A percentile compares a stretch with the other conserved stretches of the same genome.
Conservation (phyloP, 1,140 invertebrate genomes). For the Listronotus oregonensis region DNA sequence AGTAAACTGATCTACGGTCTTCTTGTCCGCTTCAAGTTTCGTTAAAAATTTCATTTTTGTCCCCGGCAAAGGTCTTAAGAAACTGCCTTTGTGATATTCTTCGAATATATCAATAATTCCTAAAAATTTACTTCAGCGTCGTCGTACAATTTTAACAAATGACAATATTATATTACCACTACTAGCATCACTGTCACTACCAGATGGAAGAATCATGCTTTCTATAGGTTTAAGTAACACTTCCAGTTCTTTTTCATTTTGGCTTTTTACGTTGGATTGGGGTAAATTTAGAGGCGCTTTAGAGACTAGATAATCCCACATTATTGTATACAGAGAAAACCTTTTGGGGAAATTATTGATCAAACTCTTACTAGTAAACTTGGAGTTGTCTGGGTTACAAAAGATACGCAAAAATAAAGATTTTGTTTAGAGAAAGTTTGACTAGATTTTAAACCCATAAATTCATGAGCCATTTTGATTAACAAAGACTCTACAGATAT, state of each 20-base stretch:
- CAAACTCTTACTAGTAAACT: too few relatives aligned
- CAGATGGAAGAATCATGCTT: slow-evolving; percentile 23
- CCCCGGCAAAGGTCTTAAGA: slow-evolving; percentile 26
- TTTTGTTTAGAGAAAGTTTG: too few relatives aligned
- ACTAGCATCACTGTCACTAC: slow-evolving; percentile 32
- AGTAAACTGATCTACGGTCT: slow-evolving; percentile 42
- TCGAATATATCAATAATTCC: slow-evolving; percentile 43
- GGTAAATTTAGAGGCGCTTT: slow-evolving; percentile 11
- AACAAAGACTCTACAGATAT: too few relatives aligned
- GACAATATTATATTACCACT: slow-evolving; percentile 19
- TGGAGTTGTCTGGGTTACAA: too few relatives aligned
- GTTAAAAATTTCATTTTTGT: slow-evolving; percentile 33
- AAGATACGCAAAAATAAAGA: too few relatives aligned
- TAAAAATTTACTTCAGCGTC: background rate
- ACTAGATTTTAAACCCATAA: too few relatives aligned
- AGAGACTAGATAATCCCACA: too few relatives aligned
- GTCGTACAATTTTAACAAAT: too few relatives aligned
- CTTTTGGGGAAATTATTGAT: too few relatives aligned
- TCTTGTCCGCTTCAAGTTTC: slow-evolving; percentile 42
- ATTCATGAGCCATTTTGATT: too few relatives aligned
- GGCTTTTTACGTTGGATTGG: background rate
- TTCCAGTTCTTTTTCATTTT: slow-evolving; percentile 22
- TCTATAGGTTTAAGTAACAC: slow-evolving; percentile 35
- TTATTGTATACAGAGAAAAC: too few relatives aligned
- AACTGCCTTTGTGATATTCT: slow-evolving; percentile 42